phyloP scores from a whole-genome alignment of 2,888 invertebrate species.

The Erpobdella octoculata region DNA sequence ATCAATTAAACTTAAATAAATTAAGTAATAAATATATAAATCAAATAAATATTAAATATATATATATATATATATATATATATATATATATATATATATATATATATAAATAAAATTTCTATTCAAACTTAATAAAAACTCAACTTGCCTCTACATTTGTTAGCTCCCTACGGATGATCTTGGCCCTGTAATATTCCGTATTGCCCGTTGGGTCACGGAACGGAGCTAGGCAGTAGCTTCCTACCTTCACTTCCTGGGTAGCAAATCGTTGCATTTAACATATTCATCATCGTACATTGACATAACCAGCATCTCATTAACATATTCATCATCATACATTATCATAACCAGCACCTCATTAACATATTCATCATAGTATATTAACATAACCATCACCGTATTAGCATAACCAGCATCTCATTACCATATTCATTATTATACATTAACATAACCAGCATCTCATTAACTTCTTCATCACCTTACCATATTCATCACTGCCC shows the following conservation, averaged over 20 bases:
- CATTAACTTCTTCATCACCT: no score
- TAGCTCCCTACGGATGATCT: constrained; percentile 49
- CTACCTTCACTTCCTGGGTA: neutral
- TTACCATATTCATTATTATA: no score
- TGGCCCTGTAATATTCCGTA: constrained; percentile 57
- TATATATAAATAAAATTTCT: no score
- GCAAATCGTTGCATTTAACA: neutral
- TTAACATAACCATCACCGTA: neutral
- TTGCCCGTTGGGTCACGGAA: constrained; percentile 48
- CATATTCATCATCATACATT: neutral
- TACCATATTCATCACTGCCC: no score
- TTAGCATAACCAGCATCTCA: neutral
- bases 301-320: neutral
- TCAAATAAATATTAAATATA: no score
- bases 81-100: no score
- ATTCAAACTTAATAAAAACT: no score
- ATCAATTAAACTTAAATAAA: neutral
- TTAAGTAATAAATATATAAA: neutral
- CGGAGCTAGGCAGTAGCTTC: constrained; percentile 39
- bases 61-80: no score
- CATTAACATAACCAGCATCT: no score
- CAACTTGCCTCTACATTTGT: neutral
- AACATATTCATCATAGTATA: neutral
- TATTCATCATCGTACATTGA: neutral
- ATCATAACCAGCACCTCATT: neutral